Evolutionary conservation across 1,140 invertebrate genomes (phyloP).

Genomic region (Battus philenor): DNA sequence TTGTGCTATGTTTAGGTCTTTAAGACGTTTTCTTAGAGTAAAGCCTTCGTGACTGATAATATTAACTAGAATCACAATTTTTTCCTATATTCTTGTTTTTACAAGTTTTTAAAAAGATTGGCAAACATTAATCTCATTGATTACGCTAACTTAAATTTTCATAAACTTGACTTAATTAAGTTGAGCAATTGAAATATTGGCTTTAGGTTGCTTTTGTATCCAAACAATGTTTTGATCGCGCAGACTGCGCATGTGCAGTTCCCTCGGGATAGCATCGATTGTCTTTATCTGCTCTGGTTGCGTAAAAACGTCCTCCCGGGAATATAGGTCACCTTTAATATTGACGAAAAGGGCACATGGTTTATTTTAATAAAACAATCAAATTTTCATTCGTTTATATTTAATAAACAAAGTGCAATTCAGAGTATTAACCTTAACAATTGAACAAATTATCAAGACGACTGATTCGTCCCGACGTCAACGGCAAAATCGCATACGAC

Average conservation of each 20-base stretch:
- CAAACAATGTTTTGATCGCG: conserved; percentile 13
- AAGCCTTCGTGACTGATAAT: too few species aligned
- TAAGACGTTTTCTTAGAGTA: too few species aligned
- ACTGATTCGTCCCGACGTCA: conserved; percentile 44
- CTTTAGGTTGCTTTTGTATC: too few species aligned
- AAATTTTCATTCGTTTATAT: conserved; percentile 70
- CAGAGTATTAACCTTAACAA: conserved; percentile 74
- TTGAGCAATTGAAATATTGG: too few species aligned
- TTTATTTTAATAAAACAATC: conserved; percentile 43
- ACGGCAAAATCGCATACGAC: conserved; percentile 39
- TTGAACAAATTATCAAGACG: conserved; percentile 69
- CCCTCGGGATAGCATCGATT: conserved; percentile 70
- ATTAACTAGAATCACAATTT: too few species aligned
- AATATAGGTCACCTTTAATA: conserved; percentile 48
- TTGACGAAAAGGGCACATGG: not conserved
- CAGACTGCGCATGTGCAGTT: conserved; percentile 63
- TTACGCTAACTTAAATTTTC: too few species aligned
- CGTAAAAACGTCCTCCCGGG: conserved; percentile 29
- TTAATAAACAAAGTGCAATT: conserved; percentile 75
- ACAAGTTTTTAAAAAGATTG: too few species aligned
- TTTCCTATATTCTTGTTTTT: too few species aligned
- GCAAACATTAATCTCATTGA: too few species aligned
- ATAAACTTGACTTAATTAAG: too few species aligned
- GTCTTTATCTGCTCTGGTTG: conserved; percentile 42
- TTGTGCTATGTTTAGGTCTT: too few species aligned